Evolutionary conservation across 2,113 vertebrate genomes (phyloP).

Genomic region (Sus scrofa): T2T-Sscrofa CM000826.6:102199501-102200000

Average conservation of each 20-base stretch:
- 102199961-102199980: not conserved
- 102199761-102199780: not conserved
- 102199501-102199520: not conserved
- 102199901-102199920: not conserved
- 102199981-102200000: not conserved
- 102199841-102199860: not conserved
- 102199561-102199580: not conserved
- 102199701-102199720: not conserved
- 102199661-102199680: constrained; percentile 6
- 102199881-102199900: not conserved
- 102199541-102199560: not conserved
- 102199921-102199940: not conserved
- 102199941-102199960: not conserved
- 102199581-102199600: not conserved
- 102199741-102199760: not conserved
- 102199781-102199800: not conserved
- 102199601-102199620: not conserved
- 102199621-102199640: not conserved
- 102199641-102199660: not conserved
- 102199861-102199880: not conserved
- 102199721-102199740: not conserved
- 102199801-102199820: not conserved
- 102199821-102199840: not conserved
- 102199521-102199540: not conserved
- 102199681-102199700: not conserved